phyloP scores from a whole-genome alignment of 1,140 invertebrate genomes.

The Drosophila watanabei region DNA sequence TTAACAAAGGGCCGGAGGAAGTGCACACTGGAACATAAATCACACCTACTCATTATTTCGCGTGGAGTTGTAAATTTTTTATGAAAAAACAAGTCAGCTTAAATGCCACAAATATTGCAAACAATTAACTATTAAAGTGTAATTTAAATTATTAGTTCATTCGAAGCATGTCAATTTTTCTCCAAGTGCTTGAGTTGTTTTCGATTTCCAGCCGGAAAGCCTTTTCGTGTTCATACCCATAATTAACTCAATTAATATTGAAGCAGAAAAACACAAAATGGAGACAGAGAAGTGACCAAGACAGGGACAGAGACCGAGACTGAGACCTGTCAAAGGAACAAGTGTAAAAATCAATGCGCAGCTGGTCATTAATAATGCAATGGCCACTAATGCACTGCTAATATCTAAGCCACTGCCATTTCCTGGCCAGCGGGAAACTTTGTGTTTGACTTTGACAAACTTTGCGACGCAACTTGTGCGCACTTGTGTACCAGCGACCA shows the following conservation, averaged over 20 bases:
- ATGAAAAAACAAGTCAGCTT: too few relatives aligned
- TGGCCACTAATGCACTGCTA: conserved; percentile 73
- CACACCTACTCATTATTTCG: neutral
- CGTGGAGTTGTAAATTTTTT: neutral
- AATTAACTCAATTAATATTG: conserved; percentile 56
- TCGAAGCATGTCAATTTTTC: neutral
- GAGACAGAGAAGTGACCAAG: neutral
- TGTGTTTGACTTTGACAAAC: conserved; percentile 80
- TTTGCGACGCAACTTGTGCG: conserved; percentile 54
- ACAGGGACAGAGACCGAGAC: neutral
- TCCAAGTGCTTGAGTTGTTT: conserved; percentile 10
- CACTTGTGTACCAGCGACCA: conserved; percentile 43
- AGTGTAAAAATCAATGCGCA: conserved; percentile 60
- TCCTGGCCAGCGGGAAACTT: conserved; percentile 47
- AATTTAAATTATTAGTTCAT: neutral
- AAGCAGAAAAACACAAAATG: conserved; percentile 18
- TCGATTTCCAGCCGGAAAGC: conserved; percentile 14
- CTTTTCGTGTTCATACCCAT: conserved; percentile 38
- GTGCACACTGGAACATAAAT: conserved; percentile 26
- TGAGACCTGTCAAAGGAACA: conserved; percentile 13
- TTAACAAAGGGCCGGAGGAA: conserved; percentile 5
- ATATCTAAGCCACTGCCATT: conserved; percentile 56
- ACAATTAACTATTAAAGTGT: too few relatives aligned
- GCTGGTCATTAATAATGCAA: conserved; percentile 73
- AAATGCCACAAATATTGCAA: neutral